Base-by-base conservation (phyloP, 2,797 vertebrate genomes). In the Enteromius trimaculatus region DNA sequence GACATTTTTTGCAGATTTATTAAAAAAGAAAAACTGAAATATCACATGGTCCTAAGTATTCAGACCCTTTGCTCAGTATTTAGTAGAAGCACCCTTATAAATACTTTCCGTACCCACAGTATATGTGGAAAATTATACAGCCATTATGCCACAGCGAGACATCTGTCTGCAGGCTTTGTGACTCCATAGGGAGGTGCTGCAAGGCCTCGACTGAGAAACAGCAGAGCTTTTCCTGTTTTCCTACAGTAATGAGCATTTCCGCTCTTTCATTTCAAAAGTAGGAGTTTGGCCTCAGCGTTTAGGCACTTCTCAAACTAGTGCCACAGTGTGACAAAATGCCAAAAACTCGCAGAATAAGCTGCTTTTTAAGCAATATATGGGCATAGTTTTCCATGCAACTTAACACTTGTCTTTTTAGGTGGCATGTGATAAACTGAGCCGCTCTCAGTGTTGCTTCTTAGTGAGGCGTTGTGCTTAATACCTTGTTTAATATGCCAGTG, bases 101-200 rank as follows among this genome's bases (percentile, higher is more conserved):
- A 37, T 37, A 39, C 39, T 39, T 39, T 39, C 39, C 8, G 1
- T 9, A 39, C 39, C 39, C 39, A 39, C 39, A 39, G 39, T 39
- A 39, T 39, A 85, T 84, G 79, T 31, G 86, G 85, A 85, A 85
- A 86, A 78, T 89, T 81, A 78, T 42, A n/a, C 31, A 58, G 42
- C 66, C n/a, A 69, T 75, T 42, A 60, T 76, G 53, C 53, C 21
- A 60, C 37, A 42, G 21, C 23, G 68, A 80, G 82, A 78, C 42
- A 69, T 82, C 84, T 69, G 2, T 58, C 74, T 66, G 37, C 44
- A 77, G 51, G 85, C 62, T 81, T 81, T 77, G 64, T 0, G 13
- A 79, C 75, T 86, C 88, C 84, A 6, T 17, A 11, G 82, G 79
- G 84, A 84, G 65, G 11, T 47, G 21, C 60, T 68, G 69, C 19